These are phyloP conservation scores for Pocillopora damicornis DNA, from an alignment of 64 coral and sea anemone species.

Conservation along the genomic window DNA sequence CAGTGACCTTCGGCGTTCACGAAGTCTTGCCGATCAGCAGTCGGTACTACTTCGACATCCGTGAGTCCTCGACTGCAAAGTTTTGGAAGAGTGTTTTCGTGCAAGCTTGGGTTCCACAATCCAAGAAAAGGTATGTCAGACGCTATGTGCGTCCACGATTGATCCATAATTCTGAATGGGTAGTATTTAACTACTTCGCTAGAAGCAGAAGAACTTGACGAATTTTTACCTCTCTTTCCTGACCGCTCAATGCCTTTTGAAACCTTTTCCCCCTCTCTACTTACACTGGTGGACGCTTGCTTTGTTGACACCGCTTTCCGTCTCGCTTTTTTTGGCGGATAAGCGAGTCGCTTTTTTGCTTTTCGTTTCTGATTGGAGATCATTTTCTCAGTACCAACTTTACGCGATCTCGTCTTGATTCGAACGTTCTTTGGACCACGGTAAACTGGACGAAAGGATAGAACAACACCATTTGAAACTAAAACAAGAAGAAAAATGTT, in stretches of 20 bases:
- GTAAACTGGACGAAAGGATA: not conserved
- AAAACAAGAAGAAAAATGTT: not conserved
- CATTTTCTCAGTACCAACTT: not conserved
- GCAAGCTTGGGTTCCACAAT: slow-evolving; percentile 8
- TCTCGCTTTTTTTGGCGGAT: not conserved
- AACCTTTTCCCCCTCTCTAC: not conserved
- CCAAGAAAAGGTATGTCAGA: slow-evolving; percentile 8
- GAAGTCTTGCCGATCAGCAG: slow-evolving; percentile 32
- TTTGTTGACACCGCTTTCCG: not conserved
- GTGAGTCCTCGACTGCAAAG: slow-evolving; percentile 21
- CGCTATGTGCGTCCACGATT: not conserved
- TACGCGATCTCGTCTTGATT: not conserved
- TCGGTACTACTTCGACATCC: slow-evolving; percentile 28
- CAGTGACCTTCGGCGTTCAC: slow-evolving; percentile 29
- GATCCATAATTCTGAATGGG: slow-evolving; percentile 43
- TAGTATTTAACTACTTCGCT: slow-evolving; percentile 13
- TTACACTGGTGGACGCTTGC: not conserved
- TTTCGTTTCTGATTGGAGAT: not conserved
- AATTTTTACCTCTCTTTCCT: not conserved
- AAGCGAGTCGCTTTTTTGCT: not conserved
- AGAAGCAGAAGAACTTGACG: not conserved
- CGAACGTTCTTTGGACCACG: not conserved
- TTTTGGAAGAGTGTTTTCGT: slow-evolving; percentile 16
- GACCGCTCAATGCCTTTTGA: not conserved
- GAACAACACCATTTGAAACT: not conserved